These are phyloP conservation scores for Myotis lucifugus DNA, from an alignment of 2,113 vertebrate genomes.

Conservation along the genomic window DNA sequence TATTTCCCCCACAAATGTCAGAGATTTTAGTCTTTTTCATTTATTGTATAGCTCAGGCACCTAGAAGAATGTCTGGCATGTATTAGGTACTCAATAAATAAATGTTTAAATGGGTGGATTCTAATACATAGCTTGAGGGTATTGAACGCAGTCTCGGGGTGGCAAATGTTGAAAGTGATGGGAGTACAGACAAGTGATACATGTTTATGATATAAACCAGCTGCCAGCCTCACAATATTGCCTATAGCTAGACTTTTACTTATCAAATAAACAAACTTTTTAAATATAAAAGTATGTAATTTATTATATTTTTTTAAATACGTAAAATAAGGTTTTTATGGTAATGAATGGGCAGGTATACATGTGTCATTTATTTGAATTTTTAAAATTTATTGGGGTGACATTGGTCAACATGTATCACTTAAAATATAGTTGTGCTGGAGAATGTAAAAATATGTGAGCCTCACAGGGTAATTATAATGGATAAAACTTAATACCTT, in stretches of 20 bases:
- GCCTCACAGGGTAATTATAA: conserved; percentile 33
- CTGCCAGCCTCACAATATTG: conserved; percentile 41
- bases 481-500: neutral
- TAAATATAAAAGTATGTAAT: conserved; percentile 17
- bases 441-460: conserved; percentile 36
- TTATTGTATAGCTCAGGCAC: neutral
- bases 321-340: conserved; percentile 12
- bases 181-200: neutral
- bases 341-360: neutral
- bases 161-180: neutral
- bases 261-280: conserved; percentile 31
- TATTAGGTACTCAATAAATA: conserved; percentile 39
- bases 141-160: neutral
- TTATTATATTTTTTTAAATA: conserved; percentile 37
- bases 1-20: neutral
- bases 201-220: neutral
- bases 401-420: neutral
- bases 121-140: neutral
- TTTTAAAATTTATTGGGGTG: no score
- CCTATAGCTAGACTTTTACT: neutral
- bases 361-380: neutral
- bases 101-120: conserved; percentile 14
- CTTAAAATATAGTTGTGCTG: conserved; percentile 29
- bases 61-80: neutral
- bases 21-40: neutral